Base-by-base conservation (phyloP, 2,113 vertebrate species). In the Myiozetetes cayanensis region DNA sequence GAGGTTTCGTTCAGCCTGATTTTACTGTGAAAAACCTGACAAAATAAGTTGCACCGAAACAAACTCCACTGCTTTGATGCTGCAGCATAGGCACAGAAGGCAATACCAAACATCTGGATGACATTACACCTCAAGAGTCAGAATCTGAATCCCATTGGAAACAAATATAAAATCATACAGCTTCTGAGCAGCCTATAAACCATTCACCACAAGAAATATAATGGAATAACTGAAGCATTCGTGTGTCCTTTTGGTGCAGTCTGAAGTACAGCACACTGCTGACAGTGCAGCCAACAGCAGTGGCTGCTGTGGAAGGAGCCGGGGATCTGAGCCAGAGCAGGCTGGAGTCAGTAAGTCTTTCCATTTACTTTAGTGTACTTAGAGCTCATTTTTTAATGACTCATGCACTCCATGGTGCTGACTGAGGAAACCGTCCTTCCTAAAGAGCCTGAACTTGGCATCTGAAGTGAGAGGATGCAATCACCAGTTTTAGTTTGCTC, bases 271-370 rank as follows among this genome's bases (percentile, higher is more conserved):
- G 86, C 88, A 76, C 41, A 4, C 27, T 80, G 91, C 92, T 79
- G 91, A 85, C 65, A 49, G 77, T 4, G 33, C 78, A 85, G 95
- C 89, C 89, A 94, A 50, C 58, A 72, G 71, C 91, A 62, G 39
- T 24, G 58, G 55, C 76, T 39, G 67, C 85, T 80, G 39, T 53
- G 95, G 75, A 94, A 94, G 92, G 55, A 93, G 70, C 11, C 1
- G 1, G 30, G 55, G 47, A 59, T 44, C 49, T 73, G 58, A 89
- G 91, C 91, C 89, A 92, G 75, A 63, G 58, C 47, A 37, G 50
- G 5, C 77, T 83, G 92, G 58, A 92, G 62, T 76, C 88, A 70
- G 2, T 55, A 85, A 95, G 76, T 74, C 70, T 93, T 94, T 95
- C 95, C 84, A 49, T 77, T 76, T 88, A 62, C 53, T 74, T 94